Conservation (phyloP, 1,140 invertebrate species). For the Trichonephila inaurata region DNA sequence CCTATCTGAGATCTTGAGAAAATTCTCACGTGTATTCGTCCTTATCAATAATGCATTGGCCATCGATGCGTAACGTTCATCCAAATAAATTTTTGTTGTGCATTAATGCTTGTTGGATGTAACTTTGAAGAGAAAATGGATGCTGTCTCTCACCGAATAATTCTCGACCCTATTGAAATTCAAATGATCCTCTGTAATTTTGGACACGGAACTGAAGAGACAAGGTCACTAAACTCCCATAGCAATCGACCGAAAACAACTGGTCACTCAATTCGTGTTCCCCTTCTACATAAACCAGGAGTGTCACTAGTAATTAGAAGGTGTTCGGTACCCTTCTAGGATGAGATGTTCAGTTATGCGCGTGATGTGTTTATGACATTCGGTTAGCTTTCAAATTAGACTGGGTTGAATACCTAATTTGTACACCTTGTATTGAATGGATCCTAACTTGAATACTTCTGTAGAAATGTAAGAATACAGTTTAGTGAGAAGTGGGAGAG, state of each 20-base stretch:
- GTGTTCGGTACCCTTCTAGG: not conserved
- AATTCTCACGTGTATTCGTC: not conserved
- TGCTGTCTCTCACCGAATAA: not conserved
- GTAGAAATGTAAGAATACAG: no score
- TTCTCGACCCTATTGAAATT: not conserved
- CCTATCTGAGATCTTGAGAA: not conserved
- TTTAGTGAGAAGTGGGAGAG: no score
- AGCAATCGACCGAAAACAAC: not conserved
- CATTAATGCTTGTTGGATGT: not conserved
- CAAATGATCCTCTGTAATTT: constrained; percentile 11
- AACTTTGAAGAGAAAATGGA: not conserved
- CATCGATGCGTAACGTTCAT: not conserved
- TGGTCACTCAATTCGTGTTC: not conserved
- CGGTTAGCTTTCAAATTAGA: not conserved
- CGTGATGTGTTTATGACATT: not conserved
- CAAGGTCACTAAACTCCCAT: constrained; percentile 8
- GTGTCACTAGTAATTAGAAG: constrained; percentile 1
- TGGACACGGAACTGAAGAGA: not conserved
- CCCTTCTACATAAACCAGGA: not conserved
- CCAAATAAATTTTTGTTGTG: not conserved
- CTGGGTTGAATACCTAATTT: not conserved
- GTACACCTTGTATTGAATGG: not conserved
- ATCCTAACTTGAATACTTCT: not conserved
- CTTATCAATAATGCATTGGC: not conserved
- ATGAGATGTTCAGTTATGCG: not conserved